Conservation (phyloP, 2,797 vertebrate species). For the Mormyrops boulengeri region DNA sequence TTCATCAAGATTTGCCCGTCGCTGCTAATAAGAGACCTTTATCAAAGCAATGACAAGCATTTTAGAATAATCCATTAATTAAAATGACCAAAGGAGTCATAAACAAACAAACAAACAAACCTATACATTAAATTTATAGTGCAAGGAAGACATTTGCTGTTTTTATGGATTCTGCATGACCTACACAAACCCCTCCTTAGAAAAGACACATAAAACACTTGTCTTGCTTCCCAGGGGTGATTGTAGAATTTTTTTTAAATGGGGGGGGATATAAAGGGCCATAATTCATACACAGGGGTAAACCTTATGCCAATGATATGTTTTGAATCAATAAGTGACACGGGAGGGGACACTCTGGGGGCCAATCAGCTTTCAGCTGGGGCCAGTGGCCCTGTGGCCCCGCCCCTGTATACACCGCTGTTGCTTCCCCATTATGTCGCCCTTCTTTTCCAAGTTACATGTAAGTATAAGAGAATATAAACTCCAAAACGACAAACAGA, state of each 20-base stretch:
- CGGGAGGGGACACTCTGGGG: not conserved
- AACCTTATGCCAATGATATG: not conserved
- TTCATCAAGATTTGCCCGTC: not conserved
- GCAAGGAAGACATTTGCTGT: not conserved
- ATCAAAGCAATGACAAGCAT: not conserved
- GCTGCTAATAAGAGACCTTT: not conserved
- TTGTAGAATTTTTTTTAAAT: not conserved
- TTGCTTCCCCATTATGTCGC: not conserved
- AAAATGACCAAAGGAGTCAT: not conserved
- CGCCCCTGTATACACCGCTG: not conserved
- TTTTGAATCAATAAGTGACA: not conserved
- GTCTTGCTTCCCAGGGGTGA: not conserved
- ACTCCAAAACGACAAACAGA: not conserved
- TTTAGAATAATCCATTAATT: not conserved
- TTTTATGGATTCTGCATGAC: not conserved
- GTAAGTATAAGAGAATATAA: not conserved
- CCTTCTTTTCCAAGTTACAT: not conserved
- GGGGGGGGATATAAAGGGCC: not conserved
- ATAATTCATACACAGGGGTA: not conserved
- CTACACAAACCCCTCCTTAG: not conserved
- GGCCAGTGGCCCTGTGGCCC: not conserved
- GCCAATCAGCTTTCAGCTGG: not conserved
- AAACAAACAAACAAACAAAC: conserved; percentile 1
- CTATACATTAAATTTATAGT: not conserved
- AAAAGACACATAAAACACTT: not conserved